Percentiles rank a stretch among this genome's conserved stretches.
Conservation (phyloP, 2,797 vertebrate species). For the Gymnodraco acuticeps region DNA sequence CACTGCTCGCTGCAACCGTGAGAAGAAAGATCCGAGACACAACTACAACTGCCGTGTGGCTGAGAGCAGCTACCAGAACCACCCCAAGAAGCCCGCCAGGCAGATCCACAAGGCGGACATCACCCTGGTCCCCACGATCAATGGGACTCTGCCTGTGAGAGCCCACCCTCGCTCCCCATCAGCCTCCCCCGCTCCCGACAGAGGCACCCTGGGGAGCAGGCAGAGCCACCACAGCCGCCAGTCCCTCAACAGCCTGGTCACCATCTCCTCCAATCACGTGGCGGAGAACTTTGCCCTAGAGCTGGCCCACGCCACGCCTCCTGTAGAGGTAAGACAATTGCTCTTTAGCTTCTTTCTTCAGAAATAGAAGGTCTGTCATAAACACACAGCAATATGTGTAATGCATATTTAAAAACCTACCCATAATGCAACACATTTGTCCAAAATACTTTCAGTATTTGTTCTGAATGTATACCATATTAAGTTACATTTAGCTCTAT, state of each 20-base stretch:
- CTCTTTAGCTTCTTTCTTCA: background rate
- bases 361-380: background rate
- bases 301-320: constrained; percentile 93
- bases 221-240: constrained; percentile 97
- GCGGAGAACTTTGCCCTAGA: constrained; percentile 95
- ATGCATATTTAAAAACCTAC: background rate
- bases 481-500: constrained; percentile 59
- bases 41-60: constrained; percentile 97
- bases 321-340: constrained; percentile 93
- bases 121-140: constrained; percentile 93
- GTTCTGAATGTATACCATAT: constrained; percentile 57
- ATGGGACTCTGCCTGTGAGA: constrained; percentile 93
- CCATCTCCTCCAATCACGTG: constrained; percentile 97
- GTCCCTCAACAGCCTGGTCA: constrained; percentile 97
- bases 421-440: background rate
- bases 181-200: constrained; percentile 92
- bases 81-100: constrained; percentile 94
- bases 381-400: background rate
- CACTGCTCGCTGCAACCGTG: constrained; percentile 90
- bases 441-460: constrained; percentile 39
- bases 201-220: constrained; percentile 91
- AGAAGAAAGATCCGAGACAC: constrained; percentile 94
- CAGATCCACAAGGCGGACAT: constrained; percentile 99
- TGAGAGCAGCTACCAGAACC: constrained; percentile 96
- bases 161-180: constrained; percentile 93